phyloP scores from a whole-genome alignment of 1,140 invertebrate genomes.

The Diprion similis region DNA sequence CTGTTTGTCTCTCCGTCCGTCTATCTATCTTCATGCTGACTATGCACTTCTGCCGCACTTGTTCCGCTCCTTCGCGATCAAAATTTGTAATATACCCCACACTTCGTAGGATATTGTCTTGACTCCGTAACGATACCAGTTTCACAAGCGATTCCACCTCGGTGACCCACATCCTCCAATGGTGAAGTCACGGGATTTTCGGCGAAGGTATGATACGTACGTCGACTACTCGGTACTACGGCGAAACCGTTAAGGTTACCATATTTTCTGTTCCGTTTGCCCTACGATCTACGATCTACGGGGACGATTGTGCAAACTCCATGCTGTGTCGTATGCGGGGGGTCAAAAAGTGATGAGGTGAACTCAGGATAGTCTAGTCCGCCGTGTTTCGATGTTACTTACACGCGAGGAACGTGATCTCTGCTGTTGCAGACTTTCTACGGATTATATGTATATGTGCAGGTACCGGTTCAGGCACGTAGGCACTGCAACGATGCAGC shows the following conservation, averaged over 20 bases:
- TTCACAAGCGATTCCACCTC: neutral
- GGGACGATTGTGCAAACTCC: no score
- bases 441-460: neutral
- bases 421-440: neutral
- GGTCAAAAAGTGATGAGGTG: neutral
- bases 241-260: neutral
- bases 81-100: no score
- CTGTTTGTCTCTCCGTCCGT: no score
- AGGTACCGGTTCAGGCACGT: neutral
- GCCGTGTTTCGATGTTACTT: neutral
- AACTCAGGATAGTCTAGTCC: neutral
- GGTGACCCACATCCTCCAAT: neutral
- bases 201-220: neutral
- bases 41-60: no score
- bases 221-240: neutral
- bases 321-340: neutral
- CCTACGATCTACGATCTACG: no score
- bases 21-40: no score
- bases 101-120: no score
- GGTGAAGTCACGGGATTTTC: no score
- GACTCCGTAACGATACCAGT: neutral
- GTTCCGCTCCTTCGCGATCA: no score
- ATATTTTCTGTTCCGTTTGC: neutral
- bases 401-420: constrained; percentile 1
- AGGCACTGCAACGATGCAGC: neutral